These are phyloP conservation scores for Antheraea mylitta DNA, from an alignment of 1,140 invertebrate genomes.

Conservation along the genomic window DNA sequence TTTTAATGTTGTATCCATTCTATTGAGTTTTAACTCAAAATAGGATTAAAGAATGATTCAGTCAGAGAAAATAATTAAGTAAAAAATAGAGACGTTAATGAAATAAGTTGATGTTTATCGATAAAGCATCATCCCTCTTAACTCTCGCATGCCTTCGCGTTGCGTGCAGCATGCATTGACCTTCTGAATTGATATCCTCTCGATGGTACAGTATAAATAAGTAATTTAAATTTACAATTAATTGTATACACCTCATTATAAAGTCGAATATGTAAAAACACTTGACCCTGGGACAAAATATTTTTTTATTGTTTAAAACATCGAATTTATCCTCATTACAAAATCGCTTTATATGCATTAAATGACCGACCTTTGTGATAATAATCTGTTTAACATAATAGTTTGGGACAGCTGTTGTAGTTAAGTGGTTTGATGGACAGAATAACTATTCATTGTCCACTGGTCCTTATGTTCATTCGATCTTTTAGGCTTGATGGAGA, in stretches of 20 bases:
- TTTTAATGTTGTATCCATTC: no score
- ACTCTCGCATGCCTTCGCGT: background rate
- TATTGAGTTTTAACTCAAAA: no score
- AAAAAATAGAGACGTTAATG: background rate
- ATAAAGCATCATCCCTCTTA: background rate
- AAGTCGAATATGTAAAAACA: background rate
- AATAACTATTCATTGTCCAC: no score
- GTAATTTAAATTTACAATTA: constrained; percentile 1
- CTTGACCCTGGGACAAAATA: background rate
- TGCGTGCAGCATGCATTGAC: background rate
- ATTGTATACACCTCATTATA: background rate
- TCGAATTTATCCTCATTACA: background rate
- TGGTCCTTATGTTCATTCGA: no score
- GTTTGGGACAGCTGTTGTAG: no score
- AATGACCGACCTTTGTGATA: background rate
- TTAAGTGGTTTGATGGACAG: no score
- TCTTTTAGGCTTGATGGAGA: no score
- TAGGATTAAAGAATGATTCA: no score
- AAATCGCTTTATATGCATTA: constrained; percentile 14
- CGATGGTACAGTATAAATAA: background rate
- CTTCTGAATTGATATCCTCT: background rate
- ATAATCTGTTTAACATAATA: background rate
- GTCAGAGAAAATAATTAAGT: no score
- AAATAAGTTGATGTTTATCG: background rate
- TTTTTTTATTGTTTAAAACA: constrained; percentile 8